phyloP scores from a whole-genome alignment of 2,888 invertebrate genomes.

The Cheilosia scutellata region DNA sequence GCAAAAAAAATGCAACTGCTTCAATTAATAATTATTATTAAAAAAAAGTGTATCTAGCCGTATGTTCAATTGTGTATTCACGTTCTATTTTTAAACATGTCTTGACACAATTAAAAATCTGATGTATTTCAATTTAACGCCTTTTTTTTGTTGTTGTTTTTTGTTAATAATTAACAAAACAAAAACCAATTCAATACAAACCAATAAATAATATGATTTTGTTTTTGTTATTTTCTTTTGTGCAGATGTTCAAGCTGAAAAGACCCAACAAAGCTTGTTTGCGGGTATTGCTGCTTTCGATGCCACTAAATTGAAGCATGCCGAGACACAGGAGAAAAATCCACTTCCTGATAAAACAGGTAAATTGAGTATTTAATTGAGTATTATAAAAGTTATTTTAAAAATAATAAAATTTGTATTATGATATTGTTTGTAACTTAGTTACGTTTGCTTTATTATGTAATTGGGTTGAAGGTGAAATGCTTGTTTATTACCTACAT shows the following conservation, averaged over 20 bases:
- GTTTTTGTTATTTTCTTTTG: not conserved
- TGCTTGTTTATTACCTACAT: no score
- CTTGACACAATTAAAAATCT: not conserved
- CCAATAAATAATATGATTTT: not conserved
- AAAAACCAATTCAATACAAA: not conserved
- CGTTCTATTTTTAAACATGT: not conserved
- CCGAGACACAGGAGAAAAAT: constrained; percentile 96
- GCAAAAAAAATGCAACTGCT: not conserved
- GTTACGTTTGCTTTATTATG: not conserved
- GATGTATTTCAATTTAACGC: not conserved
- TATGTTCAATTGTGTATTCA: not conserved
- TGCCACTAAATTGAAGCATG: constrained; percentile 92
- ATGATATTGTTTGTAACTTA: not conserved
- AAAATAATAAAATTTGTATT: not conserved
- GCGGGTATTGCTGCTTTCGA: constrained; percentile 95
- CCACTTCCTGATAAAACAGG: constrained; percentile 97
- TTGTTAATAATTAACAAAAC: not conserved
- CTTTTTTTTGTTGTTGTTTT: constrained; percentile 11
- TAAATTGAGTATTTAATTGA: constrained; percentile 83
- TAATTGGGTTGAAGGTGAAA: no score
- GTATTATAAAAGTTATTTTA: constrained; percentile 1
- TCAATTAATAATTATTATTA: not conserved
- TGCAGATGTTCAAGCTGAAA: constrained; percentile 94
- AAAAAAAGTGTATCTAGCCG: no score
- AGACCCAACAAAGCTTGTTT: constrained; percentile 92